Evolutionary conservation across 2,797 vertebrate species (phyloP), one percentile per base, ranked within the genome.

Genomic region (Macropus fuliginosus): DNA sequence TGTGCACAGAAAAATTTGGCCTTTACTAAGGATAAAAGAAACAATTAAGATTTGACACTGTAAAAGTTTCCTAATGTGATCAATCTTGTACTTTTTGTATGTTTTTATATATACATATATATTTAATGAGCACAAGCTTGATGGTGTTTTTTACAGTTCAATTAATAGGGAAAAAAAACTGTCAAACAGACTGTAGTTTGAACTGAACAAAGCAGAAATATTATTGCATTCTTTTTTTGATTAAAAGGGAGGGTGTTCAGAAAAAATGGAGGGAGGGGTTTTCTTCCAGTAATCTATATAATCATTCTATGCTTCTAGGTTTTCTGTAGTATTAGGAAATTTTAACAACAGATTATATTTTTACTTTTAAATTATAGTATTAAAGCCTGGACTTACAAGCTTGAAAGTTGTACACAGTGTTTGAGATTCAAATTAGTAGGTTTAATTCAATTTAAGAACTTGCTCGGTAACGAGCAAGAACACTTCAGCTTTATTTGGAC

Each of bases 1-100:
- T 99, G 99, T 99, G 99, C 99, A 99, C 99, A 99, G 98, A 99
- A 99, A 99, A 98, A 99, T 98, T 99, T 99, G 99, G 99, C 99
- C 99, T 99, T 99, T 97, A 95, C 96, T 98, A 99, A 99, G 99
- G 99, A 99, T 99, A 99, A 99, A 99, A 99, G 99, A 99, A 99
- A 97, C 31, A 99, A 95, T 98, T 99, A 99, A 99, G 99, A 99
- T 97, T 99, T 99, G 99, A 99, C 98, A 98, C 98, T 98, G 98
- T 99, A 98, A 98, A 98, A 98, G 99, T 99, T 98, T 99, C 98
- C 98, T 99, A 99, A 98, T 99, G 99, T 99, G 99, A 98, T 99
- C 98, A 98, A 97, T 98, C 98, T 99, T 99, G 99, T 98, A 99
- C 98, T 98, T 99, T 99, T 99, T 99, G 98, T 99, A 99, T 98